phyloP scores from a whole-genome alignment of 2,113 vertebrate genomes.

The western clawed frog (Xenopus tropicalis) region DNA sequence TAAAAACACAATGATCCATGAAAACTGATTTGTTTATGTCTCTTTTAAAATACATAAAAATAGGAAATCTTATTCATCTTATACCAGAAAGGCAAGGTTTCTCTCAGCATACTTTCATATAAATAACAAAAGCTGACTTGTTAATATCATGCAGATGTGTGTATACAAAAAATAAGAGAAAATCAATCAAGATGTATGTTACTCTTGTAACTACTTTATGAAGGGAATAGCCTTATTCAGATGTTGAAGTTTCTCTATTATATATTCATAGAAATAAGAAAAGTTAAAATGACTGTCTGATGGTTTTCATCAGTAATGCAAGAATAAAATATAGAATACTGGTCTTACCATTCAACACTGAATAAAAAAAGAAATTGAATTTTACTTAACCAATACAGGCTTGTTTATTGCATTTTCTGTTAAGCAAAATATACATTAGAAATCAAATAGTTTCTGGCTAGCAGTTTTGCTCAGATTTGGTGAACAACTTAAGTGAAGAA shows the following conservation, averaged over 20 bases:
- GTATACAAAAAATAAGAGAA: constrained; percentile 3
- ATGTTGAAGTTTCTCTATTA: constrained; percentile 15
- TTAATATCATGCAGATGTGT: constrained; percentile 16
- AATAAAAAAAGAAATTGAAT: constrained; percentile 14
- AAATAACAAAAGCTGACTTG: constrained; percentile 3
- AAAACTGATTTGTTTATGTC: too few relatives aligned
- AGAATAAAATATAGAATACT: constrained; percentile 7
- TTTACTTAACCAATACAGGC: neutral
- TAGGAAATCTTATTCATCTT: too few relatives aligned
- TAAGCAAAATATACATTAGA: too few relatives aligned
- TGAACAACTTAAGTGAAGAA: too few relatives aligned
- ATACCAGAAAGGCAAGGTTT: too few relatives aligned
- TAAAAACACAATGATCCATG: too few relatives aligned
- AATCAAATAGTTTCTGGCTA: too few relatives aligned
- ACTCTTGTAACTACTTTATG: constrained; percentile 18
- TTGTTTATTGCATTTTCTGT: constrained; percentile 23
- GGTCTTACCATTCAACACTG: neutral
- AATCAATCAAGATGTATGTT: constrained; percentile 28
- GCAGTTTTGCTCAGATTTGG: too few relatives aligned
- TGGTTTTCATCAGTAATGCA: constrained; percentile 20
- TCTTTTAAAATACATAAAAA: too few relatives aligned
- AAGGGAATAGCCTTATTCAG: constrained; percentile 4
- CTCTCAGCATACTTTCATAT: neutral
- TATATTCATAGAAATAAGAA: constrained; percentile 35
- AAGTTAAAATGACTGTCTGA: constrained; percentile 35